Evolutionary conservation across 2,113 vertebrate species (phyloP), one percentile per base, ranked within the genome.

Genomic region (Epinephelus cyanopodus): DNA sequence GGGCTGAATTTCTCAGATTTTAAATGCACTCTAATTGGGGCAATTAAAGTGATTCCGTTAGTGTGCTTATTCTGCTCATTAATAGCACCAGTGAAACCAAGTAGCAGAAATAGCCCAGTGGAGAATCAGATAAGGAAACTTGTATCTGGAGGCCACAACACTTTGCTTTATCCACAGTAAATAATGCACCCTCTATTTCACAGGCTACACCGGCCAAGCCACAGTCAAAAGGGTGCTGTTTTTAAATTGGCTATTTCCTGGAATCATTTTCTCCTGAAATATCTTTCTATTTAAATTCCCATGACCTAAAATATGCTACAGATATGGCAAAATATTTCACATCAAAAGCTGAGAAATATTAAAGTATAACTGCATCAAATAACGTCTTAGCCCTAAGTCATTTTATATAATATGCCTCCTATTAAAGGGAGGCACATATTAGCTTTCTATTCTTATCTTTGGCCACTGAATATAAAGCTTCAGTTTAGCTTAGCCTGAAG

Each of bases 51-150:
- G 19, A 77, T 86, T 89, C 56, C 77, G 62, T 45, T 56, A 69
- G 42, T 23, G 13, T 83, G 65, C 10, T 54, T 67, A 47, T 72
- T 79, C 37, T 72, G 56, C 25, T 92, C 72, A 82, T 88, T 89
- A 83, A 87, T 77, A 85, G 87, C 33, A 63, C 29, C 75, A 90
- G 72, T 80, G 48, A 85, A 88, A 81, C 47, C 74, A 82, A 78
- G 76, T 9, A 58, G 71, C 77, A 89, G 77, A 89, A 92, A 89
- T 81, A 83, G 61, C 75, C n/a, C 63, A 75, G 33, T 72, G 73
- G 37, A 77, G 68, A 74, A 92, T 94, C 89, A 87, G 91, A 93
- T 94, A 92, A 89, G 77, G 47, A 76, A 77, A 85, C 58, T 25
- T 64, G 27, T 67, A 58, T 63, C 67, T 85, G 53, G 85, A 50